Percentiles rank a stretch among this genome's conserved stretches.
phyloP scores from a whole-genome alignment of 2,113 vertebrate genomes.

The Lampris megalopsis region DNA sequence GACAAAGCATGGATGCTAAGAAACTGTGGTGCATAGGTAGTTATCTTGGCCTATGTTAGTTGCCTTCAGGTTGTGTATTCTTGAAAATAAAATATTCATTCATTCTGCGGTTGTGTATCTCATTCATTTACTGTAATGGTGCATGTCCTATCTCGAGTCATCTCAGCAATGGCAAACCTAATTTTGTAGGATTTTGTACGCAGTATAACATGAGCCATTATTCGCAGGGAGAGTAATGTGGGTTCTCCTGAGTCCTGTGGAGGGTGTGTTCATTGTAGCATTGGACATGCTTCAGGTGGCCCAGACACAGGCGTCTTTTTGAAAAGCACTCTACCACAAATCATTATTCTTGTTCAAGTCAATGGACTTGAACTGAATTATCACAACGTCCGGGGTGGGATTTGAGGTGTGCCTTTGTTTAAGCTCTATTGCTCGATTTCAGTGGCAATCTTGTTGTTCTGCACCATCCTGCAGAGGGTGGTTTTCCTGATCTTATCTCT shows the following conservation, averaged over 20 bases:
- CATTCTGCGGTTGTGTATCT: no score
- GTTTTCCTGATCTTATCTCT: constrained; percentile 50
- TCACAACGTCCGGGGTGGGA: constrained; percentile 55
- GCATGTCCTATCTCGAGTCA: no score
- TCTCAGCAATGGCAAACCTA: background rate
- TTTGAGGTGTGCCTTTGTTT: constrained; percentile 63
- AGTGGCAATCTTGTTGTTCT: constrained; percentile 51
- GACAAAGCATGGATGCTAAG: no score
- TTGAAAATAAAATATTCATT: no score
- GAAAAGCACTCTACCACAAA: constrained; percentile 57
- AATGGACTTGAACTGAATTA: constrained; percentile 61
- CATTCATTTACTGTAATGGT: no score
- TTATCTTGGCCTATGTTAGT: no score
- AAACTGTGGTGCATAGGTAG: no score
- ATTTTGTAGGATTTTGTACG: no score
- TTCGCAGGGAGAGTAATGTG: background rate
- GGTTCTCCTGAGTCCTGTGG: background rate
- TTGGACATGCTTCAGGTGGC: constrained; percentile 46
- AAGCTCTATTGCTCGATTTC: constrained; percentile 56
- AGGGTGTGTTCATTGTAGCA: constrained; percentile 1
- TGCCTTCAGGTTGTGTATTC: no score
- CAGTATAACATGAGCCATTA: background rate
- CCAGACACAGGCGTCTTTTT: constrained; percentile 34
- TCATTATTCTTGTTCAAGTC: constrained; percentile 56
- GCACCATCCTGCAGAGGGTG: constrained; percentile 41